These are phyloP conservation scores for Heteronetta atricapilla DNA, from an alignment of 2,113 vertebrate species.

Conservation along the genomic window DNA sequence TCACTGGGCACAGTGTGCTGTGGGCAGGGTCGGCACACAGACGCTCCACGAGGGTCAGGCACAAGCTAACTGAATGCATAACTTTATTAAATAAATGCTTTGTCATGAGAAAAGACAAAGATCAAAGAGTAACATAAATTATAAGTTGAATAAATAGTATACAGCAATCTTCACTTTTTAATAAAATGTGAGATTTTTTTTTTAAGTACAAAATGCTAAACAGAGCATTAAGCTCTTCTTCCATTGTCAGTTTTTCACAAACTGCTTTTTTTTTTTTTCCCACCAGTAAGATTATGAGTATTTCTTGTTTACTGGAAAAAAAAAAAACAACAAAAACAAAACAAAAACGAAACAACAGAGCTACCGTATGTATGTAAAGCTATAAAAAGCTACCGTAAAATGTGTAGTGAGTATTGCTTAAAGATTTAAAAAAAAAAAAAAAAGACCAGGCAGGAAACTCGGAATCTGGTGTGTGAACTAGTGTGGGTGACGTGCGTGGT, in stretches of 20 bases:
- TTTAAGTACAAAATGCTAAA: constrained; percentile 95
- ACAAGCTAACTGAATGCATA: constrained; percentile 91
- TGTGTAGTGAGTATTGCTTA: constrained; percentile 87
- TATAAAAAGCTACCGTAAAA: constrained; percentile 85
- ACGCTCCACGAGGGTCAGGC: constrained; percentile 37
- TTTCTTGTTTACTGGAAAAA: constrained; percentile 81
- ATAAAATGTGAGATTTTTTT: constrained; percentile 95
- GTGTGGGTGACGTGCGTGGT: constrained; percentile 61
- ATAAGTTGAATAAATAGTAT: constrained; percentile 99
- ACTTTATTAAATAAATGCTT: constrained; percentile 99
- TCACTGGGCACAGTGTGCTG: neutral
- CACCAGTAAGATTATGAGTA: constrained; percentile 86
- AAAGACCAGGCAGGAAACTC: constrained; percentile 80
- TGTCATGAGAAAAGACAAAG: constrained; percentile 99
- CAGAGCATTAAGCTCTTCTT: constrained; percentile 86
- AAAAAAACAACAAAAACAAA: constrained; percentile 60
- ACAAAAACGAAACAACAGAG: constrained; percentile 74
- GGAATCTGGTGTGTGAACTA: constrained; percentile 83
- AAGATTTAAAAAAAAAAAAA: constrained; percentile 73
- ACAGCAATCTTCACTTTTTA: constrained; percentile 98
- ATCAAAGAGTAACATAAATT: constrained; percentile 99
- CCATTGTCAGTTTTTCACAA: constrained; percentile 83
- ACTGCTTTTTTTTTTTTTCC: constrained; percentile 84
- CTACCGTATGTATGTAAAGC: constrained; percentile 78
- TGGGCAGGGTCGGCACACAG: neutral